Percentiles rank a stretch among this genome's conserved stretches.
Evolutionary conservation across 2,797 vertebrate species (phyloP).

Genomic region (Pristis pectinata): DNA sequence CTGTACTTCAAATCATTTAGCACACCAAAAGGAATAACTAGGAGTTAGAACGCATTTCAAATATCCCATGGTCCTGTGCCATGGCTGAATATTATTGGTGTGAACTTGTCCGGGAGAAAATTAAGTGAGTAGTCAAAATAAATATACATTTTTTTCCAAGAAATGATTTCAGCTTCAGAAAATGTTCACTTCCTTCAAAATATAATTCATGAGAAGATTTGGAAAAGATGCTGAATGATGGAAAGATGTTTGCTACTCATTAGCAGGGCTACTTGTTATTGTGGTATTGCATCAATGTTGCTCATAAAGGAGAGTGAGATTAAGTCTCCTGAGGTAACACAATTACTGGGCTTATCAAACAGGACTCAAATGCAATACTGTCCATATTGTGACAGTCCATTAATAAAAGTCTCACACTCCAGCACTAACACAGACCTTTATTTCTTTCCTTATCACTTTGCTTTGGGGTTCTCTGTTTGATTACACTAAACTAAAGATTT

Average conservation of each 20-base stretch:
- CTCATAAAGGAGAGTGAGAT: conserved; percentile 42
- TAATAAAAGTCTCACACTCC: conserved; percentile 42
- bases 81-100: background rate
- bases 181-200: background rate
- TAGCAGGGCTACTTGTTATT: conserved; percentile 38
- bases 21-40: background rate
- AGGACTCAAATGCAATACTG: conserved; percentile 41
- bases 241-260: conserved; percentile 42
- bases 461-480: conserved; percentile 42
- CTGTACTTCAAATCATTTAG: background rate
- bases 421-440: conserved; percentile 38
- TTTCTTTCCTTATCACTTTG: conserved; percentile 42
- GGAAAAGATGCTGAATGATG: conserved; percentile 39
- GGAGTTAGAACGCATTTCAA: background rate
- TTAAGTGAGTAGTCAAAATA: background rate
- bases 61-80: background rate
- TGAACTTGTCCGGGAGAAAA: background rate
- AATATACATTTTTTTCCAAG: background rate
- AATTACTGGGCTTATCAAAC: conserved; percentile 45
- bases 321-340: conserved; percentile 41
- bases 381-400: conserved; percentile 40
- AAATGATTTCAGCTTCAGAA: background rate
- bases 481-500: conserved; percentile 41
- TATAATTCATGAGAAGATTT: background rate
- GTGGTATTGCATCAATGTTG: conserved; percentile 39